Evolutionary conservation across 23 tunicate genomes (phyloP).

Genomic region (Ciona savignyi): DNA sequence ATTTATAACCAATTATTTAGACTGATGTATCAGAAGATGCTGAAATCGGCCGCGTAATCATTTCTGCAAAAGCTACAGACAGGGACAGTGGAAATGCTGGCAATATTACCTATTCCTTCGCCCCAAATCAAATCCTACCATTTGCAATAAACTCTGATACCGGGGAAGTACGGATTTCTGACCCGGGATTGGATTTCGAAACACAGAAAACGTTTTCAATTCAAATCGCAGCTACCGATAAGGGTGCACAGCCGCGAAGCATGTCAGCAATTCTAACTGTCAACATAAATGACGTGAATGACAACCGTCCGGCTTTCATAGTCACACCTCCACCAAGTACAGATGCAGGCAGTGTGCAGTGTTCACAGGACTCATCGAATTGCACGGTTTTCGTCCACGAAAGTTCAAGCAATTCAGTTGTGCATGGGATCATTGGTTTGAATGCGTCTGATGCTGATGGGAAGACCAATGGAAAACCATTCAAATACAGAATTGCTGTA

Average conservation of each 20-base stretch:
- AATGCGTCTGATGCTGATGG: slow-evolving; percentile 52
- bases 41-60: slow-evolving; percentile 4
- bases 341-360: not conserved
- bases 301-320: slow-evolving; percentile 40
- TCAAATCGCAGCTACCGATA: slow-evolving; percentile 28
- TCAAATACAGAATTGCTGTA: slow-evolving; percentile 9
- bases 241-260: slow-evolving; percentile 15
- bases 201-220: slow-evolving; percentile 4
- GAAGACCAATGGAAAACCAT: slow-evolving; percentile 22
- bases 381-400: slow-evolving; percentile 37
- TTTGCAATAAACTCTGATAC: slow-evolving; percentile 18
- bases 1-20: slow-evolving; percentile 15
- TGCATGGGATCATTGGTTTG: slow-evolving; percentile 22
- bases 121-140: slow-evolving; percentile 1
- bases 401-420: slow-evolving; percentile 19
- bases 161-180: slow-evolving; percentile 20
- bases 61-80: slow-evolving; percentile 20
- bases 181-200: slow-evolving; percentile 51
- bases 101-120: slow-evolving; percentile 22
- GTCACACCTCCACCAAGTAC: slow-evolving; percentile 27
- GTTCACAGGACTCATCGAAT: slow-evolving; percentile 25
- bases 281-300: slow-evolving; percentile 50
- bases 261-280: slow-evolving; percentile 14
- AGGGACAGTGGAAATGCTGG: slow-evolving; percentile 31
- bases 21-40: slow-evolving; percentile 45